A percentile compares a stretch with the other conserved stretches of the same genome.
These are phyloP conservation scores for Enteromius anoplus DNA, from an alignment of 2,797 vertebrate genomes.

Conservation along the genomic window DNA sequence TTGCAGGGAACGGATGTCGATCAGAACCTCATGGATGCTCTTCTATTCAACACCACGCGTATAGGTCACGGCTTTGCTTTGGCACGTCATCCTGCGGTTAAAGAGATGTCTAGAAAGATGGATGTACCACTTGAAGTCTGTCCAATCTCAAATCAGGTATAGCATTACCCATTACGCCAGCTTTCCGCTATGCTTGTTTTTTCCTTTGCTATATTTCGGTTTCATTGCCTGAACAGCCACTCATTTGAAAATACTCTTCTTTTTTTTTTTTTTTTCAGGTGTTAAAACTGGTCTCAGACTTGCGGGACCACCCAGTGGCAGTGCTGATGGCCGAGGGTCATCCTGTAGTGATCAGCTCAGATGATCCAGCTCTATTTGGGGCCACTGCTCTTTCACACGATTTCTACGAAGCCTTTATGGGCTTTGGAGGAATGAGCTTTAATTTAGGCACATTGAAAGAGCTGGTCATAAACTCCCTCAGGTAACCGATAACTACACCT, in stretches of 20 bases:
- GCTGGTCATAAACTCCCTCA: slow-evolving; percentile 86
- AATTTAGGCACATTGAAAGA: slow-evolving; percentile 87
- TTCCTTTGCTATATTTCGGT: no score
- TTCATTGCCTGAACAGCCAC: neutral
- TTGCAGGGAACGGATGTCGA: slow-evolving; percentile 73
- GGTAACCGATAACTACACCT: slow-evolving; percentile 69
- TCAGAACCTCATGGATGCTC: slow-evolving; percentile 86
- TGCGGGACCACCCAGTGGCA: slow-evolving; percentile 86
- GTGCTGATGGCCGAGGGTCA: slow-evolving; percentile 83
- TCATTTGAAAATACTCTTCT: neutral
- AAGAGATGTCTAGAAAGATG: slow-evolving; percentile 76
- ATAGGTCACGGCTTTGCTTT: slow-evolving; percentile 92
- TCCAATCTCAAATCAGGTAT: slow-evolving; percentile 93
- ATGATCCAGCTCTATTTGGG: slow-evolving; percentile 87
- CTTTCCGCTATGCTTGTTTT: no score
- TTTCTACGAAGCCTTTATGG: slow-evolving; percentile 91
- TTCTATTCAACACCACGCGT: slow-evolving; percentile 88
- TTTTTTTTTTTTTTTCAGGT: slow-evolving; percentile 73
- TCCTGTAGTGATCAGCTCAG: slow-evolving; percentile 88
- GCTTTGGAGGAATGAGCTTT: slow-evolving; percentile 81
- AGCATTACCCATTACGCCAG: neutral
- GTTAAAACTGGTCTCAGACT: slow-evolving; percentile 82
- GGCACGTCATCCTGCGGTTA: slow-evolving; percentile 81
- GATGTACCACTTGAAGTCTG: slow-evolving; percentile 88
- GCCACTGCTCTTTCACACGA: slow-evolving; percentile 86